Evolutionary conservation across 2,888 invertebrate genomes (phyloP).

Genomic region (Clanis bilineata): DNA sequence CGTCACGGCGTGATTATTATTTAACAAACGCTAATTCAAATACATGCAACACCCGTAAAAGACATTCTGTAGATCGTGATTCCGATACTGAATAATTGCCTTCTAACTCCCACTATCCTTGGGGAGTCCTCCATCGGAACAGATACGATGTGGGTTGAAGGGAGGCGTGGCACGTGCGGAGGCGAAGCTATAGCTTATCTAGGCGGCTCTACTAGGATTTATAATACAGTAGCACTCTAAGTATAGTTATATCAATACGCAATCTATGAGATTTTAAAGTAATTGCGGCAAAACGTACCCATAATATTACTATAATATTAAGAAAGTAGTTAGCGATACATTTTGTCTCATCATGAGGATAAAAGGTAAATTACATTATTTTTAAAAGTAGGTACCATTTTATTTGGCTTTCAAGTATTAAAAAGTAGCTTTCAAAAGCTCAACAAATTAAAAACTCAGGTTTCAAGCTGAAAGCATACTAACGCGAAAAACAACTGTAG

Average conservation of each 20-base stretch:
- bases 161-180: neutral
- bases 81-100: neutral
- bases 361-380: too few species aligned
- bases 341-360: too few species aligned
- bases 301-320: too few species aligned
- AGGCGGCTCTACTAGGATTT: neutral
- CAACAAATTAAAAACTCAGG: neutral
- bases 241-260: too few species aligned
- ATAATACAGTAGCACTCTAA: too few species aligned
- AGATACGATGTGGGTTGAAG: neutral
- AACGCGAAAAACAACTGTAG: slow-evolving; percentile 8
- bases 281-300: too few species aligned
- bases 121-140: neutral
- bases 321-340: too few species aligned
- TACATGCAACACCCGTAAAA: too few species aligned
- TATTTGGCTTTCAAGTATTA: neutral
- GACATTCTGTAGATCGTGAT: too few species aligned
- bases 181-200: neutral
- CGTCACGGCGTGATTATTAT: too few species aligned
- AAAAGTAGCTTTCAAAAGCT: neutral
- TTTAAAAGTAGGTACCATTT: neutral
- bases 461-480: neutral
- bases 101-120: neutral
- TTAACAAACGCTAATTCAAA: too few species aligned
- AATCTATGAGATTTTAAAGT: too few species aligned